Evolutionary conservation across 2,113 vertebrate species (phyloP), one percentile per base, ranked within the genome.

Genomic region (Cololabis saira): DNA sequence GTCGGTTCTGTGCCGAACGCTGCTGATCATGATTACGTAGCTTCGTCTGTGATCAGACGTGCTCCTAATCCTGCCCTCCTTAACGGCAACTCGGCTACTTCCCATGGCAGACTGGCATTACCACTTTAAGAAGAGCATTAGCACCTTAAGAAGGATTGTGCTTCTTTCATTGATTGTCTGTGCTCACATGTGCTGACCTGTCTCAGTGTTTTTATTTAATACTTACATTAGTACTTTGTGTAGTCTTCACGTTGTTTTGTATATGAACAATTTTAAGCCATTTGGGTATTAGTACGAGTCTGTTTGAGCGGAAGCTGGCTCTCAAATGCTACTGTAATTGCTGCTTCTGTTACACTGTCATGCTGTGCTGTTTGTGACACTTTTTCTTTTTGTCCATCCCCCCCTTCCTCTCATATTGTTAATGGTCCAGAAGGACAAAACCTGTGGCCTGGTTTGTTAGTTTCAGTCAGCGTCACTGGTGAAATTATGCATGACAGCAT

Each of bases 31-130:
- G 41, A 67, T 66, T 53, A 54, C 73, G 44, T 48, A 67, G 55
- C 51, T 42, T 42, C 48, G 45, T 44, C 43, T 22, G 40, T 53
- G 67, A 80, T 68, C 52, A 73, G 48, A 67, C 48, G 27, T 63
- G 59, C 45, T 52, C 1, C 64, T 87, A 82, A 88, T 87, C 69
- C 80, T 30, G 42, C 55, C 30, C 42, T 56, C 24, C 67, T 74
- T 81, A 76, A 75, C 47, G 61, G 74, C 68, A 58, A 65, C 64
- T 63, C 82, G 59, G 66, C 69, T 79, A 61, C 76, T 71, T 73
- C 43, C 61, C 60, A 70, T 27, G 66, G 61, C 56, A 69, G 42
- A 27, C 63, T 19, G 12, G 67, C 67, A 79, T 87, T 79, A 73
- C 40, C 16, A 37, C 58, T 57, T 53, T 65, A 59, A 76, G n/a